phyloP scores from a whole-genome alignment of 2,113 vertebrate genomes.

The Antidorcas marsupialis region DNA sequence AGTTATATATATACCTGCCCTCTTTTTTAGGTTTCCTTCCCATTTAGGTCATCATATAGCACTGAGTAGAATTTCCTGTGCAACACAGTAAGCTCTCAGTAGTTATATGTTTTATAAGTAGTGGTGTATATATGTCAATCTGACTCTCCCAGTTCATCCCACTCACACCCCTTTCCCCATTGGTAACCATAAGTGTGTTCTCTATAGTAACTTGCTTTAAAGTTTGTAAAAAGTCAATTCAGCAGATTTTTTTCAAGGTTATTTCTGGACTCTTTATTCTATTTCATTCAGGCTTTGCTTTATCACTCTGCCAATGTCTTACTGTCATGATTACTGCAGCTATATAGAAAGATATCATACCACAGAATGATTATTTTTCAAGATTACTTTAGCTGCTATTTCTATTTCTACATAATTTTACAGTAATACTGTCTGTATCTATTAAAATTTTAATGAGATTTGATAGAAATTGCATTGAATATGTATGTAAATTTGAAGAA shows the following conservation, averaged over 20 bases:
- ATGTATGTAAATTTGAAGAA: neutral
- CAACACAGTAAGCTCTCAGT: neutral
- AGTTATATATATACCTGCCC: neutral
- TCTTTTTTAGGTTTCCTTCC: neutral
- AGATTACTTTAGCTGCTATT: neutral
- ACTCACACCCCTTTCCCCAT: neutral
- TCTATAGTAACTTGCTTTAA: neutral
- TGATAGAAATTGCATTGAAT: neutral
- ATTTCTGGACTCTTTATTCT: neutral
- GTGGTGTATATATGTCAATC: neutral
- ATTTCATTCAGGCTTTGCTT: neutral
- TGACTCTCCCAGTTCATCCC: accelerated
- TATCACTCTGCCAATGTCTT: neutral
- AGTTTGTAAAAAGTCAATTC: neutral
- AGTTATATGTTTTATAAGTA: neutral
- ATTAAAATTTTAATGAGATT: neutral
- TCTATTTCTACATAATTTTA: neutral
- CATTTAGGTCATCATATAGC: neutral
- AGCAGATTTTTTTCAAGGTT: neutral
- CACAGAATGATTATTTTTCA: neutral
- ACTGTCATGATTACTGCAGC: neutral
- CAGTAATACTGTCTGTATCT: neutral
- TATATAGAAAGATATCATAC: neutral
- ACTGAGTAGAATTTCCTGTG: neutral
- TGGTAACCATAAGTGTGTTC: neutral